Base-by-base conservation (phyloP, 2,797 vertebrate genomes). In the Columba guinea region DNA sequence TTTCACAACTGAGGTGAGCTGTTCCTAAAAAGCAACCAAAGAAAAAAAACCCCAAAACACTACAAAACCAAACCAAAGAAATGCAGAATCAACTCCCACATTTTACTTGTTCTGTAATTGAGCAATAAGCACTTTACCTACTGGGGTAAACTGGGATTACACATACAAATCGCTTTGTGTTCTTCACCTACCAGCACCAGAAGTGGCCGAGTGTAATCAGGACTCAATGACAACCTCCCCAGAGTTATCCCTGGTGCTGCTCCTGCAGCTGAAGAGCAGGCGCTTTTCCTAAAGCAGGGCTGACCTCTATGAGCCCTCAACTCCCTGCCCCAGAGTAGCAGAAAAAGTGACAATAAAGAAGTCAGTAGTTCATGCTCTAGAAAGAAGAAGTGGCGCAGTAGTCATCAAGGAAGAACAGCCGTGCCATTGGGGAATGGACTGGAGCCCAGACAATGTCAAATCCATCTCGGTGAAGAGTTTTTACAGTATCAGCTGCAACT, bases 361-460 rank as follows among this genome's bases (percentile, higher is more conserved):
- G 80, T 89, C 87, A 89, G 87, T 51, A 80, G 48, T 55, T 80
- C 84, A 78, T 58, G 58, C 75, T 84, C 90, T 65, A 89, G 78
- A 87, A 94, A 85, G 85, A 82, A 77, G 44, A 34, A 93, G 70
- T 18, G 56, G 70, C 67, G 83, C 64, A 37, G 49, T 83, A 93
- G 93, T 84, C 95, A 75, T 68, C 53, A 85, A 89, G 84, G 64
- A 93, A 85, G 88, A 89, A 92, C 52, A 83, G 86, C 80, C 0
- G 0, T 71, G 78, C 75, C 86, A 65, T 2, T 92, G 90, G 88
- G 93, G 95, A 94, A 93, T 87, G 88, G 91, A 92, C 88, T 75
- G 71, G 46, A 95, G 81, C 86, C 94, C 90, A 96, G 90, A 44
- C 58, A 68, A 85, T 65, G 81, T 87, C 94, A 93, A 90, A 95